These are phyloP conservation scores for Tetragnatha versicolor DNA, from an alignment of 1,140 invertebrate genomes.

Conservation along the genomic window DNA sequence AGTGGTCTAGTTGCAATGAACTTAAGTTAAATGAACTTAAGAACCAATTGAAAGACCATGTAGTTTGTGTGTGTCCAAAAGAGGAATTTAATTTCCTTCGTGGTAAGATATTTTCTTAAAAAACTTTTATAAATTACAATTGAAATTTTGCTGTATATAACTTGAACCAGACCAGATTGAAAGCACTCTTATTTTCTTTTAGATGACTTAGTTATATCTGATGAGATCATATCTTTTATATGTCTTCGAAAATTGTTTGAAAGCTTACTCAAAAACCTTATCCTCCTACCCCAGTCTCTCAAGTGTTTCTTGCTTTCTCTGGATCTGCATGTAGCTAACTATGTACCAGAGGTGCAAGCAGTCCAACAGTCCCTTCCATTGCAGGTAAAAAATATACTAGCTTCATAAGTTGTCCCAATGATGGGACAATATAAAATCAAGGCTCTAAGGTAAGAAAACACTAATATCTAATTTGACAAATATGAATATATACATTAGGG, in stretches of 20 bases:
- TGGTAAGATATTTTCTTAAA: not conserved
- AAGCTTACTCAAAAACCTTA: constrained; percentile 4
- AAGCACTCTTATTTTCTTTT: not conserved
- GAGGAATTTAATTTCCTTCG: constrained; percentile 9
- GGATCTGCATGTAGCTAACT: constrained; percentile 16
- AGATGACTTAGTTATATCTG: constrained; percentile 22
- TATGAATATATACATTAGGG: too few species aligned
- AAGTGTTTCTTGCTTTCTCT: constrained; percentile 10
- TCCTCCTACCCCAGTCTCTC: constrained; percentile 3
- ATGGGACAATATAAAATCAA: too few species aligned
- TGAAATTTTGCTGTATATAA: not conserved
- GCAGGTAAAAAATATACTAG: too few species aligned
- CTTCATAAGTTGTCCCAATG: too few species aligned
- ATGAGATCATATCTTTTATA: constrained; percentile 25
- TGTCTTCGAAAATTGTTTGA: constrained; percentile 20
- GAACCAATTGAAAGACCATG: not conserved
- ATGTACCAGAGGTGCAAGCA: constrained; percentile 31
- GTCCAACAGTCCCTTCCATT: constrained; percentile 20
- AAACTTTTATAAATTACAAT: not conserved
- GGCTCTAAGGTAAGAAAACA: too few species aligned
- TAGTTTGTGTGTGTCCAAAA: constrained; percentile 27
- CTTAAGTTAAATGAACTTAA: constrained; percentile 7
- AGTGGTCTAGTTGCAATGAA: not conserved
- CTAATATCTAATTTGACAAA: too few species aligned
- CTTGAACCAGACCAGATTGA: too few species aligned